A percentile compares a stretch with the other conserved stretches of the same genome.
Conservation (phyloP, 2,888 invertebrate species). For the Allophyes oxyacanthae region DNA sequence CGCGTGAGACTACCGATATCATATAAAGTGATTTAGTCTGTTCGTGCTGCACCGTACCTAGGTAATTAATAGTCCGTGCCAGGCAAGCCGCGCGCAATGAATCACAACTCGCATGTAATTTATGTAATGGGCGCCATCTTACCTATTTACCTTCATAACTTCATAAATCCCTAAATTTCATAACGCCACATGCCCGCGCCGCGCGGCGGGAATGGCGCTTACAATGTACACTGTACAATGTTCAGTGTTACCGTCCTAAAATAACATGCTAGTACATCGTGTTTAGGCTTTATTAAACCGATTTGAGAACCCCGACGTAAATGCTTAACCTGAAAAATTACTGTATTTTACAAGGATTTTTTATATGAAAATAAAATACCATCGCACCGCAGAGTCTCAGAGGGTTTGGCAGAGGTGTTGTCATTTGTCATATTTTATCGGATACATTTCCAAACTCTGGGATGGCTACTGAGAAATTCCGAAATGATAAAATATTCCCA, state of each 20-base stretch:
- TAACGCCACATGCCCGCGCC: neutral
- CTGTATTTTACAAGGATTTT: neutral
- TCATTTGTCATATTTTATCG: too few species aligned
- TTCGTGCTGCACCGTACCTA: constrained; percentile 19
- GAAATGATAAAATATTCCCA: too few species aligned
- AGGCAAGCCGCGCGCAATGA: constrained; percentile 27
- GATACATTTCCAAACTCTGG: too few species aligned
- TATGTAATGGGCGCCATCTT: constrained; percentile 33
- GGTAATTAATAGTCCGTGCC: constrained; percentile 41
- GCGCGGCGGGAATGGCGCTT: neutral
- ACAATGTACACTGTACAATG: neutral
- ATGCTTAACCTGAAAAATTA: neutral
- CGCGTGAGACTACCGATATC: constrained; percentile 4
- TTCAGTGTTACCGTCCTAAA: neutral
- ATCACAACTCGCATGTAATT: constrained; percentile 28
- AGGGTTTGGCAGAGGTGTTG: too few species aligned
- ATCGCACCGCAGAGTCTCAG: too few species aligned
- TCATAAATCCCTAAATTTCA: constrained; percentile 34
- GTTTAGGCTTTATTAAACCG: neutral
- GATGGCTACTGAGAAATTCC: too few species aligned
- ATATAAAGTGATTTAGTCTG: constrained; percentile 26
- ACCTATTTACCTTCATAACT: constrained; percentile 34
- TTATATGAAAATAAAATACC: too few species aligned
- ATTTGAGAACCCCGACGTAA: neutral
- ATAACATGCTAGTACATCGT: neutral